Conservation (phyloP, 1,140 invertebrate genomes). For the Rhizoglyphus robini region DNA sequence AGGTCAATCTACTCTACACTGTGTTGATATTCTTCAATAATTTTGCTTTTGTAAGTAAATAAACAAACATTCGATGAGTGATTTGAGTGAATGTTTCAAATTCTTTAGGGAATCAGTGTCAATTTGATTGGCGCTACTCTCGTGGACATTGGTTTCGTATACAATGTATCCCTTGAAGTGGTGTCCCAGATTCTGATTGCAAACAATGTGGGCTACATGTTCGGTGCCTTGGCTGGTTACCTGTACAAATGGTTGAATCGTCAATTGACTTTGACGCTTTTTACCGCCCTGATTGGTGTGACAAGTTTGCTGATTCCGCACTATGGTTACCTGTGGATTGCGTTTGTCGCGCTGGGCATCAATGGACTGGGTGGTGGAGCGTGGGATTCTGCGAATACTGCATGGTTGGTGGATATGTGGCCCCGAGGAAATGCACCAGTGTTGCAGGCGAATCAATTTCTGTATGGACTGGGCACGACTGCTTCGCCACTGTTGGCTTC, state of each 20-base stretch:
- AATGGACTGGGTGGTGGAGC: neutral
- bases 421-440: neutral
- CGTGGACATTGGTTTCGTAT: neutral
- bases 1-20: too few relatives aligned
- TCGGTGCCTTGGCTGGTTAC: neutral
- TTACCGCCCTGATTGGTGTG: neutral
- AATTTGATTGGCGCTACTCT: neutral
- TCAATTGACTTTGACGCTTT: neutral
- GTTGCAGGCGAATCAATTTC: neutral
- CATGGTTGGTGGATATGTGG: constrained; percentile 13
- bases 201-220: neutral
- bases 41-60: too few relatives aligned
- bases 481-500: neutral
- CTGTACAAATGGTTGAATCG: constrained; percentile 11
- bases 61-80: neutral
- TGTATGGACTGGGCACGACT: constrained; percentile 5
- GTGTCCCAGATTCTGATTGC: neutral
- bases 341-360: neutral
- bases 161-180: neutral
- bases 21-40: too few relatives aligned
- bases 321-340: neutral
- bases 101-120: neutral
- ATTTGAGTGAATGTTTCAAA: neutral
- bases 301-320: neutral
- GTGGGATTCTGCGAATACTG: neutral